Evolutionary conservation across 2,113 vertebrate species (phyloP), one percentile per base, ranked within the genome.

Genomic region (Psilopogon haemacephalus): DNA sequence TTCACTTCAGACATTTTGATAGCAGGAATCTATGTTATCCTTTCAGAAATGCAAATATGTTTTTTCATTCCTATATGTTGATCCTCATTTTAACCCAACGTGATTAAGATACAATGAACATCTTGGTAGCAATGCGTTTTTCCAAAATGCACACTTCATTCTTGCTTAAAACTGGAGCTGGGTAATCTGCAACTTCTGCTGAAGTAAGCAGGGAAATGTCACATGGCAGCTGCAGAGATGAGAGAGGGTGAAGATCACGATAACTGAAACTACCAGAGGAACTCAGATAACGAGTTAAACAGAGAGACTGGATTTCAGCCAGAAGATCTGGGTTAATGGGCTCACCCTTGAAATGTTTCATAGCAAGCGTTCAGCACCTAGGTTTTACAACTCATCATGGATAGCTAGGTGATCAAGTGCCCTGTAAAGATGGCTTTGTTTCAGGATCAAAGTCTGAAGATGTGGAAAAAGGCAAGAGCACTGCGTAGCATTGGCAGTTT

Each of bases 291-390:
- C 84, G 73, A 85, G 59, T 48, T 67, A 20, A 82, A 79, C 18
- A 56, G 26, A 44, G 78, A 85, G 82, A 15, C 28, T 87, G 91
- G 84, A 81, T 68, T 62, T 52, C 77, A 84, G 84, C 71, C 87
- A 88, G 68, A 64, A 85, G 56, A 72, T 27, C n/a, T 54, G 79
- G 26, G 74, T 70, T 76, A 56, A 87, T 59, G 63, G 8, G 7
- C 55, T 30, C 19, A 85, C 13, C 56, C 71, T 92, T 68, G 48
- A 92, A 71, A 64, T 73, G 55, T 23, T 17, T 38, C 19, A 21
- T 6, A 63, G 58, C 42, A 28, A 74, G 30, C 12, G 76, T 44
- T 77, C 85, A 71, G 44, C 30, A 35, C 40, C 20, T 50, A 44
- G 50, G 32, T 67, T 76, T 93, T 48, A 35, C 28, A 74, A 6